These are phyloP conservation scores for Pipra filicauda DNA, from an alignment of 2,113 vertebrate genomes.

Conservation along the genomic window DNA sequence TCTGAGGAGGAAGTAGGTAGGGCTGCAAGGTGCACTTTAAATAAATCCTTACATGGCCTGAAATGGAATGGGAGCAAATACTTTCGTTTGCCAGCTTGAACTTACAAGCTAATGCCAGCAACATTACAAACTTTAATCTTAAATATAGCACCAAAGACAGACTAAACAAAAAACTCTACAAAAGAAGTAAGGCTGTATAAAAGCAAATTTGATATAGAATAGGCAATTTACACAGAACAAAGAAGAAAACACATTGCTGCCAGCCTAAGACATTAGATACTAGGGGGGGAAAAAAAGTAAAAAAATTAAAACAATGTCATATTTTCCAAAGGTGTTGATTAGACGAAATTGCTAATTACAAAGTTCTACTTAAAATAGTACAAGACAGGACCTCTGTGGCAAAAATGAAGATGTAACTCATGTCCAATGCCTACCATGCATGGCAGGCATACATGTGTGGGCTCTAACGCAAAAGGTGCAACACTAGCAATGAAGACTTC, in stretches of 20 bases:
- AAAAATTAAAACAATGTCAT: background rate
- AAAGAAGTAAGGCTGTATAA: background rate
- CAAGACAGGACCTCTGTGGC: background rate
- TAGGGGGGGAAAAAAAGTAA: fast-evolving
- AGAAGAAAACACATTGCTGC: background rate
- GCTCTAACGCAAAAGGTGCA: background rate
- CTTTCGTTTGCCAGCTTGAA: background rate
- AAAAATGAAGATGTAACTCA: background rate
- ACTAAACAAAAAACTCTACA: constrained; percentile 14
- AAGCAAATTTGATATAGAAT: background rate
- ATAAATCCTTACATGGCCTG: background rate
- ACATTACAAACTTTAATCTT: background rate
- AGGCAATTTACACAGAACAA: background rate
- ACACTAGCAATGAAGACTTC: background rate
- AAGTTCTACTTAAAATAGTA: background rate
- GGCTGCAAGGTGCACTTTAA: background rate
- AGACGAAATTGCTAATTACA: background rate
- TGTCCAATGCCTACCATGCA: background rate
- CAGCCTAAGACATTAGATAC: background rate
- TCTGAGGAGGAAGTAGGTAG: background rate
- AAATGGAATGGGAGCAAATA: constrained; percentile 14
- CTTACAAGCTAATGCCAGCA: background rate
- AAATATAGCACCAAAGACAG: background rate
- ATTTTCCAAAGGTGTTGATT: background rate
- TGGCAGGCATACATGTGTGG: fast-evolving